A percentile compares a stretch with the other conserved stretches of the same genome.
Conservation (phyloP, 2,113 vertebrate genomes). For the Calyptommatus sinebrachiatus region DNA sequence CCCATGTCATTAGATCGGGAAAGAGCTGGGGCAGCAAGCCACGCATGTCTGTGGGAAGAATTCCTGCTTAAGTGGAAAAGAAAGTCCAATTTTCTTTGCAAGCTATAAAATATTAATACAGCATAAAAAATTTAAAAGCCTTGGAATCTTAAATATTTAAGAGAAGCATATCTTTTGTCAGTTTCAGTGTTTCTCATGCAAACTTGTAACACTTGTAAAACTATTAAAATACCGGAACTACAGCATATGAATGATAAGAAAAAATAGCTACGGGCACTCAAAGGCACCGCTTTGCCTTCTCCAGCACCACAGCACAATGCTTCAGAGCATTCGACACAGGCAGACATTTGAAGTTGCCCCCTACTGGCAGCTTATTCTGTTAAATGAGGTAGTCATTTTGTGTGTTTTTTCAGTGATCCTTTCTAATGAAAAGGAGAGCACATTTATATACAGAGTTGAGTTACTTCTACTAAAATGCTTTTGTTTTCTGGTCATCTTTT, state of each 20-base stretch:
- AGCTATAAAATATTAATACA: slow-evolving; percentile 70
- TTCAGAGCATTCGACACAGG: slow-evolving; percentile 62
- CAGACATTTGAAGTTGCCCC: slow-evolving; percentile 60
- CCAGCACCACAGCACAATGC: slow-evolving; percentile 65
- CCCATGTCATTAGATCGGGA: slow-evolving; percentile 21
- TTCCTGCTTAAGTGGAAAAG: slow-evolving; percentile 66
- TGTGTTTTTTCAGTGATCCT: slow-evolving; percentile 12
- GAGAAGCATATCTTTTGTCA: slow-evolving; percentile 62
- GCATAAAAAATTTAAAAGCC: slow-evolving; percentile 69
- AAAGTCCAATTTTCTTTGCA: slow-evolving; percentile 35
- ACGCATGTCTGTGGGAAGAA: slow-evolving; percentile 35
- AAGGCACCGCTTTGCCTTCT: slow-evolving; percentile 44
- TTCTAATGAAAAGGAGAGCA: slow-evolving; percentile 43
- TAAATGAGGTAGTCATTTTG: slow-evolving; percentile 75
- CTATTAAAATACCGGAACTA: slow-evolving; percentile 62
- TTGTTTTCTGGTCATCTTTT: slow-evolving; percentile 40
- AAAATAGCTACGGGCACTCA: slow-evolving; percentile 40
- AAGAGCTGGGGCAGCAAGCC: neutral
- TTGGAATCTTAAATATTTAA: slow-evolving; percentile 70
- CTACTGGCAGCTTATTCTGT: slow-evolving; percentile 66
- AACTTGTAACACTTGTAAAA: slow-evolving; percentile 63
- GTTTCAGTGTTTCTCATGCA: slow-evolving; percentile 58
- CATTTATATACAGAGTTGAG: slow-evolving; percentile 34
- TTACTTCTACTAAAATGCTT: slow-evolving; percentile 17
- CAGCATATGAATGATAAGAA: slow-evolving; percentile 60